Percentiles rank a stretch among this genome's conserved stretches.
phyloP scores from a whole-genome alignment of 2,797 vertebrate species.

The Dallia pectoralis region DNA sequence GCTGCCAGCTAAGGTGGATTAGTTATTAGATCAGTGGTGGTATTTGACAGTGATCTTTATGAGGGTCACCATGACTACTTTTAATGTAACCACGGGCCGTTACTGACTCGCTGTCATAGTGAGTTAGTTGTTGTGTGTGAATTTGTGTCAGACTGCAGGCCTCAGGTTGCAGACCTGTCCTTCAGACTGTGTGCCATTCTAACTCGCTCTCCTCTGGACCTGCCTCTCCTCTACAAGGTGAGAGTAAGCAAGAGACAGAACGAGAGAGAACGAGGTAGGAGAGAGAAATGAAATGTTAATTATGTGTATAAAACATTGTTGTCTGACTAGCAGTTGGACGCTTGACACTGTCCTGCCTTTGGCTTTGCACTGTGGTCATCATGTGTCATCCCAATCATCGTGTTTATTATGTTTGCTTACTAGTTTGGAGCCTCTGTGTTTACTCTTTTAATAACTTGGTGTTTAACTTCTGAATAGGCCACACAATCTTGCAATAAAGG shows the following conservation, averaged over 20 bases:
- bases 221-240: conserved; percentile 74
- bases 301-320: not conserved
- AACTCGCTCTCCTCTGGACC: conserved; percentile 68
- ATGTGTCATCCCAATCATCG: too few species aligned
- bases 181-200: conserved; percentile 71
- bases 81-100: not conserved
- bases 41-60: not conserved
- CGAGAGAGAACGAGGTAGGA: conserved; percentile 4
- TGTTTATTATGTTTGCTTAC: too few species aligned
- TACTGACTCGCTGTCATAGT: not conserved
- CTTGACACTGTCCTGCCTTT: too few species aligned
- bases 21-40: too few species aligned
- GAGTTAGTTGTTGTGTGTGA: conserved; percentile 13
- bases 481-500: not conserved
- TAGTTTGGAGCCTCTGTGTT: too few species aligned
- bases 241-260: conserved; percentile 6
- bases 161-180: conserved; percentile 48
- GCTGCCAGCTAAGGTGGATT: not conserved
- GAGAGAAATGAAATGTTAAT: not conserved
- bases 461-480: not conserved
- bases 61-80: too few species aligned
- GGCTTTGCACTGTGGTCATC: too few species aligned
- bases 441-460: not conserved
- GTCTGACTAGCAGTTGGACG: too few species aligned
- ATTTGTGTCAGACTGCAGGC: conserved; percentile 27